Base-by-base conservation (phyloP, 2,888 invertebrate genomes). In the Anagyrus pseudococci region DNA sequence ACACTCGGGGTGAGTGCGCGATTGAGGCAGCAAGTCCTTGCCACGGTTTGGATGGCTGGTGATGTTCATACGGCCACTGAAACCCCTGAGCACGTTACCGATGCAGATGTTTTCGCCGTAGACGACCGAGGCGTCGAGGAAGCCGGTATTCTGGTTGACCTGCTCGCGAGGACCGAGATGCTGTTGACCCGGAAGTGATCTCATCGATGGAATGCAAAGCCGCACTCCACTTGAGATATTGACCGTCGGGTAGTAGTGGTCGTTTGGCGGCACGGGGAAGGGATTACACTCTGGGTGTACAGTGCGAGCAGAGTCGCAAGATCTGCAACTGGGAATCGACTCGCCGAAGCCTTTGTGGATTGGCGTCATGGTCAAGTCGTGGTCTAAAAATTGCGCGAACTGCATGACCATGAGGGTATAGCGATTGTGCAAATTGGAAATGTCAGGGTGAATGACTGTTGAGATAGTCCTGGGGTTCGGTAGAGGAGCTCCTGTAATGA, bases 261-360 rank as follows among this genome's bases (percentile, higher is more conserved):
- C 97, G 0, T 93, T 91, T 0, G 89, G 80, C 0, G 96, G 96
- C 0, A 97, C 89, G 0, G 91, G 91, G 83, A 97, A 94, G 0
- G 97, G 97, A 83, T 92, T 91, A 77, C 97, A 97, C 76, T 96
- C 96, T 0, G 94, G 94, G 78, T 96, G 96, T 0, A 96, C 94
- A 0, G 92, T 92, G 53, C 90, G 84, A 0, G 90, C 85, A 0
- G 96, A 93, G 75, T 96, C 93, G 76, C 97, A 97, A 0, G 92
- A 86, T 46, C 94, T 86, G 73, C 96, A 96, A 75, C 93, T 91
- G 0, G 96, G 92, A 69, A 96, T 94, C 0, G 94, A 93, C 73
- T 94, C 93, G 77, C 91, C 91, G 84, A 93, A 93, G 73, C 93
- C 93, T 84, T 93, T 93, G 74, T 92, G 93, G 58, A 94, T 93